These are phyloP conservation scores for Saccopteryx bilineata DNA, from an alignment of 2,113 vertebrate genomes.

Conservation along the genomic window DNA sequence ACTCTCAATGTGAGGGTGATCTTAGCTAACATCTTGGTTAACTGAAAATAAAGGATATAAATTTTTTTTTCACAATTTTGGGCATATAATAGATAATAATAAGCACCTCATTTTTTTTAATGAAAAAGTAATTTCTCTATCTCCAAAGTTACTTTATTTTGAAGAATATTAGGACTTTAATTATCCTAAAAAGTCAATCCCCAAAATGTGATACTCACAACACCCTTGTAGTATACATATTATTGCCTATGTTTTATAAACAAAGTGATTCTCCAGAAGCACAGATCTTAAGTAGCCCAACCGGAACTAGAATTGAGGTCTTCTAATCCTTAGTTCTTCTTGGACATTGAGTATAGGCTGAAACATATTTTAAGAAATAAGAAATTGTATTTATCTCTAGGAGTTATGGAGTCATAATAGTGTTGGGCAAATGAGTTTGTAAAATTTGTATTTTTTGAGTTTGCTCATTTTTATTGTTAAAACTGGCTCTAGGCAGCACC, in stretches of 20 bases:
- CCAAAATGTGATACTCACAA: not conserved
- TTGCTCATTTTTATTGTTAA: too few relatives aligned
- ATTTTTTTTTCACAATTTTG: not conserved
- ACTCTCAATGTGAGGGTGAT: not conserved
- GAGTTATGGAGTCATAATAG: not conserved
- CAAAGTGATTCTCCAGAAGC: not conserved
- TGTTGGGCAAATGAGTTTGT: too few relatives aligned
- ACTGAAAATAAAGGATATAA: not conserved
- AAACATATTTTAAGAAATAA: not conserved
- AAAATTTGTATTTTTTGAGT: too few relatives aligned
- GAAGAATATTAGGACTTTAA: not conserved
- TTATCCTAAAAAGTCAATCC: not conserved
- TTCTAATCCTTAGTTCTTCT: not conserved
- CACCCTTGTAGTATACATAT: not conserved
- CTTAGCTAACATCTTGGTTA: not conserved
- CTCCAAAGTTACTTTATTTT: not conserved
- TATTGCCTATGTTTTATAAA: not conserved
- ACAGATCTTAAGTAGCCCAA: not conserved
- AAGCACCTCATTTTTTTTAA: not conserved
- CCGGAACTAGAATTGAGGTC: not conserved
- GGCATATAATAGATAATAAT: not conserved
- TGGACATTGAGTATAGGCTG: not conserved
- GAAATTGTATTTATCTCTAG: not conserved
- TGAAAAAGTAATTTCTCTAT: not conserved
- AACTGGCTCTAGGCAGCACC: too few relatives aligned